Base-by-base conservation (phyloP, 2,888 invertebrate genomes). In the Standfussiana lucernea region DNA sequence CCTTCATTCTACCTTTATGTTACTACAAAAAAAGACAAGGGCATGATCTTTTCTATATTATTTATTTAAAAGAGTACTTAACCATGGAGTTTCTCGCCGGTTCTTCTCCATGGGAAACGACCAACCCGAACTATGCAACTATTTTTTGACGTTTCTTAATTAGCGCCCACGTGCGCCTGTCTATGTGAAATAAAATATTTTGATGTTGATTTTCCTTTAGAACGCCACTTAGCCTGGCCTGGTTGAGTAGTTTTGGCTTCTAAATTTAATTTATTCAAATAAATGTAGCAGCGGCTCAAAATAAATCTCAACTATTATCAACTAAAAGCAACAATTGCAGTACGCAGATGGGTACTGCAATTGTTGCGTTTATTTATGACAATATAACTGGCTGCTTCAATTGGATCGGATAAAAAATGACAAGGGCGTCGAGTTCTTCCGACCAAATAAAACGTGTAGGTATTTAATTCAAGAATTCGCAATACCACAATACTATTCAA, bases 351-450 rank as follows among this genome's bases (percentile, higher is more conserved):
- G 15, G 18, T 28, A 28, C 42, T 50, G 56, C 56, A 53, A 67
- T 71, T 64, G 47, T 59, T 50, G 37, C 15, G 8, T 76, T 76
- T 68, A 80, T 72, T 64, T 47, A 28, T 47, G 71, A 56, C 47
- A n/a, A 72, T 76, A 65, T 50, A 56, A 37, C 10, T 15, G 3
- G 32, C 47, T 56, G 24, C 53, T 40, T 50, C 61, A 42, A 56
- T 47, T 73, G 37, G 79, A 47, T 67, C 18, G 1, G 8, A 47
- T n/a, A 18, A 1, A 8, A 42, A 59, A 59, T 45, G 8, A 32
- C 18, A 42, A 32, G 10, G 8, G 11, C 11, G 24, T 53, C 68
- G 40, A 11, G 18, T 42, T 42, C 18, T 68, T 53, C 4, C 24
- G 11, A 53, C 18, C 28, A 21, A 32, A 15, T 42, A 42, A 15